Conservation (phyloP, 2,797 vertebrate genomes). For the Sebastes minor region DNA sequence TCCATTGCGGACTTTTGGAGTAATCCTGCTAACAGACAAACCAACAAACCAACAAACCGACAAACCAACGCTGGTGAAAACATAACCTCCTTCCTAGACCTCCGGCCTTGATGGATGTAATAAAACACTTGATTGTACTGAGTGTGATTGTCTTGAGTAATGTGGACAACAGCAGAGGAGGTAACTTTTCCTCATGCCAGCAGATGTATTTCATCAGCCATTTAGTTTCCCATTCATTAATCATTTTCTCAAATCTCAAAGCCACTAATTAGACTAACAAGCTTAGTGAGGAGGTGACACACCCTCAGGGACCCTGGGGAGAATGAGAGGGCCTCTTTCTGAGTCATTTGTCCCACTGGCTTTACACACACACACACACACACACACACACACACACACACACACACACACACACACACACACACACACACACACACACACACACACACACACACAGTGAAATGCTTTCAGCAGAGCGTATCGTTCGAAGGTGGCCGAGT, state of each 20-base stretch:
- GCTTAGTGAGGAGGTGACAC: constrained; percentile 35
- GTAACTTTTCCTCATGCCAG: not conserved
- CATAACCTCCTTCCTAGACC: too few relatives aligned
- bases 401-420: too few relatives aligned
- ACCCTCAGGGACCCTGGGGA: constrained; percentile 26
- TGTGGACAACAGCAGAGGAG: not conserved
- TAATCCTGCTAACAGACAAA: too few relatives aligned
- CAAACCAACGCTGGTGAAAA: too few relatives aligned
- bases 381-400: not conserved
- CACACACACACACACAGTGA: not conserved
- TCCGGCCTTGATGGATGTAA: too few relatives aligned
- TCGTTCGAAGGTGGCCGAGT: not conserved
- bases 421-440: not conserved
- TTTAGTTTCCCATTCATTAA: constrained; percentile 49
- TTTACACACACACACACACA: not conserved
- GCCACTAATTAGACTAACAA: constrained; percentile 48
- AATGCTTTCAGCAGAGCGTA: not conserved
- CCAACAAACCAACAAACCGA: too few relatives aligned
- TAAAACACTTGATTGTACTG: not conserved
- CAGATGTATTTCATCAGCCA: constrained; percentile 31
- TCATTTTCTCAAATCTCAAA: constrained; percentile 57
- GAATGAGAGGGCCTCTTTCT: constrained; percentile 12
- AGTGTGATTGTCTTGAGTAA: not conserved
- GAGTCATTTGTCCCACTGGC: constrained; percentile 27
- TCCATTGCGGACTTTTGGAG: too few relatives aligned